Conservation (phyloP, 2,113 vertebrate species). For the Pseudorhombus dupliciocellatus region DNA sequence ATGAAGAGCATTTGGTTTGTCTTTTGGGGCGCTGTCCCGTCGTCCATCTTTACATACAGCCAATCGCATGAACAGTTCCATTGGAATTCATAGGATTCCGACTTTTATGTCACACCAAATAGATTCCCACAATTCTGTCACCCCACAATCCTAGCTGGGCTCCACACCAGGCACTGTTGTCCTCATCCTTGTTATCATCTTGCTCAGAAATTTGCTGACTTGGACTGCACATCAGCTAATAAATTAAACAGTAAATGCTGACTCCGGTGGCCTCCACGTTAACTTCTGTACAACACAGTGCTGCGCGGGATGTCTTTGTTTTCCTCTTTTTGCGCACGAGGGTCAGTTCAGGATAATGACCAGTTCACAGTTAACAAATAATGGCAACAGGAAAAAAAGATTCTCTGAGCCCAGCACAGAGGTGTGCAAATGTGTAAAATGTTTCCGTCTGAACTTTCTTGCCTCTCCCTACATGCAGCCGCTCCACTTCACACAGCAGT, state of each 20-base stretch:
- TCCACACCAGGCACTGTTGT: not conserved
- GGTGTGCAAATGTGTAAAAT: conserved; percentile 3
- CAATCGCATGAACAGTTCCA: not conserved
- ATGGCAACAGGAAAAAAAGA: not conserved
- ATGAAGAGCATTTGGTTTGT: not conserved
- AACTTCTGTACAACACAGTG: not conserved
- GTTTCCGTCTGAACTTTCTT: conserved; percentile 11
- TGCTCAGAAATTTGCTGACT: not conserved
- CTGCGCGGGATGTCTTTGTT: not conserved
- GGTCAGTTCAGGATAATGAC: not conserved
- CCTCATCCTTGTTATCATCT: not conserved
- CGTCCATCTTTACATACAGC: not conserved
- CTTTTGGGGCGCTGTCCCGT: not conserved
- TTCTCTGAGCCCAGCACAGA: not conserved
- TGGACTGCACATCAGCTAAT: not conserved
- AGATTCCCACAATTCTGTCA: not conserved
- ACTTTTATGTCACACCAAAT: not conserved
- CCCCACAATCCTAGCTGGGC: too few relatives aligned
- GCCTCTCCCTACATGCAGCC: not conserved
- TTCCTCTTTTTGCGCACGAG: not conserved
- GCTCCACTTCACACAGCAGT: not conserved
- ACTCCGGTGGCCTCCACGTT: not conserved
- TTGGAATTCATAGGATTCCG: too few relatives aligned
- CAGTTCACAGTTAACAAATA: not conserved
- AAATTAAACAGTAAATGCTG: conserved; percentile 2